Conservation (phyloP, 2,888 invertebrate species). For the Malthinus seriepunctatus region DNA sequence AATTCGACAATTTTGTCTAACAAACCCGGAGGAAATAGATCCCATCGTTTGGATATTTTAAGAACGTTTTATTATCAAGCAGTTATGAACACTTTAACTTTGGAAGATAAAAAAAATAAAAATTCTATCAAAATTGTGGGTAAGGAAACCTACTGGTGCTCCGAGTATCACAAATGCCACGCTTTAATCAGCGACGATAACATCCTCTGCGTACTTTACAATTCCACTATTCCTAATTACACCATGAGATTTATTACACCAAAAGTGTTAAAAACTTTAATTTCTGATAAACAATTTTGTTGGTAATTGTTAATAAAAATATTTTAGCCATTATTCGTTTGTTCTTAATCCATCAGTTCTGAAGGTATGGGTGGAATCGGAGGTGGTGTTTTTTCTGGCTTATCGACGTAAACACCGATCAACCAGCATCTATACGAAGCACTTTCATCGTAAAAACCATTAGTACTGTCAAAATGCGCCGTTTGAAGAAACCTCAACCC, state of each 20-base stretch:
- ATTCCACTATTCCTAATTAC: slow-evolving; percentile 73
- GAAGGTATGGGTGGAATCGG: slow-evolving; percentile 34
- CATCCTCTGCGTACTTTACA: slow-evolving; percentile 74
- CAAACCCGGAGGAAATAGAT: slow-evolving; percentile 63
- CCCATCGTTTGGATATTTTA: slow-evolving; percentile 72
- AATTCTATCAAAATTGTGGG: slow-evolving; percentile 45
- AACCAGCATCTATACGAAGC: slow-evolving; percentile 48
- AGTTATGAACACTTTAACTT: slow-evolving; percentile 53
- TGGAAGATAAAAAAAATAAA: slow-evolving; percentile 26
- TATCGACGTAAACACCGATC: slow-evolving; percentile 44
- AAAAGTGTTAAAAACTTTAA: slow-evolving; percentile 65
- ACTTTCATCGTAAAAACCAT: slow-evolving; percentile 40
- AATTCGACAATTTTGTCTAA: slow-evolving; percentile 65
- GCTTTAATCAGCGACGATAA: slow-evolving; percentile 68
- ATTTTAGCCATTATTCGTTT: background rate
- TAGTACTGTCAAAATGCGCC: slow-evolving; percentile 45
- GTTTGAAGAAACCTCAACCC: slow-evolving; percentile 49
- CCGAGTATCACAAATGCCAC: slow-evolving; percentile 86
- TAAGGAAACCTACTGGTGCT: slow-evolving; percentile 79
- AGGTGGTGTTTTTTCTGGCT: slow-evolving; percentile 31
- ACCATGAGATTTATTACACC: slow-evolving; percentile 74
- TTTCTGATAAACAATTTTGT: slow-evolving; percentile 68
- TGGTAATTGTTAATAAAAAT: slow-evolving; percentile 62
- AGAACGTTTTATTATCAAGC: slow-evolving; percentile 76
- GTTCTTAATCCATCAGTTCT: slow-evolving; percentile 20